Evolutionary conservation across 2,888 invertebrate genomes (phyloP), one percentile per base, ranked within the genome.

Genomic region (Aporophyla lueneburgensis): DNA sequence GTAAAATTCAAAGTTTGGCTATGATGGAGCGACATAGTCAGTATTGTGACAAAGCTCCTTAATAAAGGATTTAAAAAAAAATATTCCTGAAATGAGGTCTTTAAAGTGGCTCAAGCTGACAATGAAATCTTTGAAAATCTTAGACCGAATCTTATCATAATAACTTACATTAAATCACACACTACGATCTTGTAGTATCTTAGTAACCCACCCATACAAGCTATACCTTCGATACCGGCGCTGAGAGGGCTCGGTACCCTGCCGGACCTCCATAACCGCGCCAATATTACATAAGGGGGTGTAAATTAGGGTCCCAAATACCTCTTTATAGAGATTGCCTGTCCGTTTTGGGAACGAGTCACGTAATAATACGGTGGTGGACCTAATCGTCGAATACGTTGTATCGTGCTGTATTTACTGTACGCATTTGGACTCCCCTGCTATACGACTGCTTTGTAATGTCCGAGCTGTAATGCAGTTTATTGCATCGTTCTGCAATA

Each of bases 261-360:
- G 74, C 85, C 86, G 91, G 92, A 93, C 95, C 94, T 94, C 93
- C 93, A 95, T 95, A 95, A 94, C 93, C 87, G 89, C 90, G 89
- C 88, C 91, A 92, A 95, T 95, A 95, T 96, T 94, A 93, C 94
- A 91, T 93, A 94, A 94, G 94, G 94, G 95, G 93, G 95, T 96
- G 96, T 95, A 95, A 96, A 96, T 96, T 95, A 95, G 95, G 95
- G 94, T 94, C 91, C 92, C 94, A 92, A 94, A 95, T 93, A 93
- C 94, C 95, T 94, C 93, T 95, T 94, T 94, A 95, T 94, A 93
- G 94, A 93, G 95, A 95, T 95, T 94, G 95, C 93, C 90, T 93
- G 93, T 93, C 94, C 93, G 93, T 90, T 94, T 93, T 89, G 92
- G 89, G 92, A 89, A 89, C 94, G 85, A 93, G 94, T 95, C 96